Base-by-base conservation (phyloP, 1,140 invertebrate species). In the Bombus polaris region DNA sequence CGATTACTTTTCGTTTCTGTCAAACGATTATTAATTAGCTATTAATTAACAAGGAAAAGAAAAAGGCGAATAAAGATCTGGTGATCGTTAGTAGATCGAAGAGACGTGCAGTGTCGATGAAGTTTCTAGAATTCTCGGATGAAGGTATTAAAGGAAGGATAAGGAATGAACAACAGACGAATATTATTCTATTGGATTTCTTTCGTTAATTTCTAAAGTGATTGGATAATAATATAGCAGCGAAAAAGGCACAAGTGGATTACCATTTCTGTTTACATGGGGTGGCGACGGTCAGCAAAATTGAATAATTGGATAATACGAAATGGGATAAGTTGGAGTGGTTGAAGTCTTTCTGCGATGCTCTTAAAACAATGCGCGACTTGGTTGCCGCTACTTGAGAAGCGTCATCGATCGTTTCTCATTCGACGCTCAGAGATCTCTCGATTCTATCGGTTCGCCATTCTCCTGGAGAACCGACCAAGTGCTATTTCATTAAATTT, bases 291-390 rank as follows among this genome's bases (percentile, higher is more conserved):
- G 59, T 15, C 57, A n/a, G 15, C 68, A n/a, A 70, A 82, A 81
- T 86, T 81, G 78, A 85, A 85, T 85, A 81, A 85, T 85, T 82
- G 79, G 79, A 86, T 75, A 44, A 86, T 75, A 57, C 42, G 47
- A 44, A 75, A 62, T 25, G 79, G 59, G n/a, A 68, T 32, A 72
- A 71, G 39, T 59, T 15, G 39, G 22, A 66, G 32, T 32, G n/a
- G 57, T 18, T 10, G 8, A 10, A 57, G 25, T 28, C 65, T 37
- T 10, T 18, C 57, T 62, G 42, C 75, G 57, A 28, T n/a, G 35
- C 53, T 77, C 70, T 57, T 76, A 5, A 59, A 75, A 47, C 72
- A 28, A 39, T 32, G 35, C 59, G 72, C 57, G 12, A 81, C n/a
- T 74, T 22, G 22, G 59, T 74, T 66, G 73, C n/a, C 10, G 28